Base-by-base conservation (phyloP, 1,140 invertebrate species). In the Scaptodrosophila lebanonensis region DNA sequence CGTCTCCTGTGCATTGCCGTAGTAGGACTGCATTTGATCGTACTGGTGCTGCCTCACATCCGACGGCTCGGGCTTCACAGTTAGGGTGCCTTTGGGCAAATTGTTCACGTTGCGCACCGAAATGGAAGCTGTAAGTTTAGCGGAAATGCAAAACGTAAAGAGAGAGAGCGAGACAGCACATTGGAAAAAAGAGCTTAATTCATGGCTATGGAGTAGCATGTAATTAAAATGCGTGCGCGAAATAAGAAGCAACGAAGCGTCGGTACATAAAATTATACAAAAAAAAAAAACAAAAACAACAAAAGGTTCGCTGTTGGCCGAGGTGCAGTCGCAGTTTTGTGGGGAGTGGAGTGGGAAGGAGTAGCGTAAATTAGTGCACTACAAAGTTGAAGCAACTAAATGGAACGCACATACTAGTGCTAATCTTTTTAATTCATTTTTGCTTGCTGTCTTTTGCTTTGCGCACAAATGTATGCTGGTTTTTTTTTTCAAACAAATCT, bases 51-150 rank as follows among this genome's bases (percentile, higher is more conserved):
- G 66, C 16, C 35, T 43, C 12, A 45, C 32, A 64, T 87, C 85
- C 11, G 79, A 76, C 2, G 84, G 82, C 54, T 86, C 85, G 36
- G 85, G 85, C 36, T 85, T 86, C 15, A 86, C 83, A 5, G 83
- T 86, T 3, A 87, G 64, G 52, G 84, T 86, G 8, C 67, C 70
- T 58, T 84, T 82, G 32, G 85, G 85, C 57, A 87, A 66, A 50
- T 85, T 87, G 48, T 69, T 73, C 3, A 87, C 85, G 62, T 86
- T 87, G 29, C 73, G 83, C 33, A 87, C 85, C 12, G 85, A 87
- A 42, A 87, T 86, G 15, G 85, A 87, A 38, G 85, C 85, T 87
- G 64, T 7, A 84, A 71, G 18, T 8, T 39, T 25, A 17, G 12
- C 6, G 2, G 12, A 39, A 7, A 56, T 6, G 9, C 9, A 42